Evolutionary conservation across 2,797 vertebrate species (phyloP).

Genomic region (Leptoclinus maculatus): DNA sequence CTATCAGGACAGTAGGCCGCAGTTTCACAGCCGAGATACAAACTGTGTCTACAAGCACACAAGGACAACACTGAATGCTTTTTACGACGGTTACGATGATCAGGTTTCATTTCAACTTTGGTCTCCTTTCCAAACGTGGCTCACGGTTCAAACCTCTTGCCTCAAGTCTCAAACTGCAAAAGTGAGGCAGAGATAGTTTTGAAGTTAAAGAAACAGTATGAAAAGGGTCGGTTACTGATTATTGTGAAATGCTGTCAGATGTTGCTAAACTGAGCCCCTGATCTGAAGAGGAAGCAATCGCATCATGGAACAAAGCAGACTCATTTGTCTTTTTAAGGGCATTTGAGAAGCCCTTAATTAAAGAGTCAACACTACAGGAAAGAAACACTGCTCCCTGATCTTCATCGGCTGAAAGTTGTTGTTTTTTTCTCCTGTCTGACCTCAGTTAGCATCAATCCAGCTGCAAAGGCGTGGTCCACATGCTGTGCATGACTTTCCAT

Average conservation of each 20-base stretch:
- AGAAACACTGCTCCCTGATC: background rate
- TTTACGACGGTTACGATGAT: background rate
- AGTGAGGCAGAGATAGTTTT: background rate
- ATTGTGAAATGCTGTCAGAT: conserved; percentile 55
- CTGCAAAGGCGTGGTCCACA: background rate
- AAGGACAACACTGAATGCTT: background rate
- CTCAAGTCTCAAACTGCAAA: background rate
- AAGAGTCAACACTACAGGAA: background rate
- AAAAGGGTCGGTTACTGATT: conserved; percentile 28
- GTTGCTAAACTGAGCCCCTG: conserved; percentile 57
- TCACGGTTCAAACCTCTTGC: background rate
- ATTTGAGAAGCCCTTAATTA: background rate
- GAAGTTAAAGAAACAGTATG: background rate
- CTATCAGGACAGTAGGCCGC: conserved; percentile 66
- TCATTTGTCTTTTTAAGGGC: conserved; percentile 20
- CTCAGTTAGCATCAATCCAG: background rate
- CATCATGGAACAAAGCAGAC: conserved; percentile 37
- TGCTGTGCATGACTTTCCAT: background rate
- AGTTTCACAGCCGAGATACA: conserved; percentile 2
- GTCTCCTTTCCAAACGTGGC: background rate
- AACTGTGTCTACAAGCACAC: background rate
- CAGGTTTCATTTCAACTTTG: background rate
- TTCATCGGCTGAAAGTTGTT: background rate
- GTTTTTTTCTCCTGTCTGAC: background rate
- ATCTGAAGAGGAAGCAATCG: conserved; percentile 67